Percentiles rank a stretch among this genome's conserved stretches.
These are phyloP conservation scores for Agriopis aurantiaria DNA, from an alignment of 2,888 invertebrate species.

Conservation along the genomic window DNA sequence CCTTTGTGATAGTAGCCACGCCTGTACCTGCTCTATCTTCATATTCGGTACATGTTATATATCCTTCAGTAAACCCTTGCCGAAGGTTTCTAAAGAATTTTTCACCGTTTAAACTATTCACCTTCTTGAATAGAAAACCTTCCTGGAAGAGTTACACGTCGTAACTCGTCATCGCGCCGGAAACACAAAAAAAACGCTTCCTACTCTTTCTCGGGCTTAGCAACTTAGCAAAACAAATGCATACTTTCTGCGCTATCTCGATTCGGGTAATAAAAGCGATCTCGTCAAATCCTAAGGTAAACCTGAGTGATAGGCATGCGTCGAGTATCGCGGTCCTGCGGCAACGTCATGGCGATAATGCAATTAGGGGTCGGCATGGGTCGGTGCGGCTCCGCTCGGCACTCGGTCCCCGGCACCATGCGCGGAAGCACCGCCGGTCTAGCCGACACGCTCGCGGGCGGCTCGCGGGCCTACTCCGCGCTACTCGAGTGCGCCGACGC, in stretches of 20 bases:
- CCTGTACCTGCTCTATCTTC: not conserved
- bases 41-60: not conserved
- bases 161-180: slow-evolving; percentile 3
- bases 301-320: slow-evolving; percentile 26
- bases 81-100: not conserved
- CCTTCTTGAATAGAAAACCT: not conserved
- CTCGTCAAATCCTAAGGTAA: slow-evolving; percentile 33
- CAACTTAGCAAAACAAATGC: slow-evolving; percentile 16
- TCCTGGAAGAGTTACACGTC: not conserved
- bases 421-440: slow-evolving; percentile 90
- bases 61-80: not conserved
- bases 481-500: slow-evolving; percentile 90
- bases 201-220: not conserved
- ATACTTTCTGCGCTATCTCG: slow-evolving; percentile 27
- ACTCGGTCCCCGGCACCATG: slow-evolving; percentile 73
- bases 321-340: slow-evolving; percentile 26
- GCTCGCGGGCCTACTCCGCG: slow-evolving; percentile 77
- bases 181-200: slow-evolving; percentile 6
- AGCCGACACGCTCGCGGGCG: slow-evolving; percentile 87
- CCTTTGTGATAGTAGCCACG: not conserved
- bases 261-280: slow-evolving; percentile 33
- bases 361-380: slow-evolving; percentile 65
- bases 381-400: slow-evolving; percentile 14
- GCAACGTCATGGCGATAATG: slow-evolving; percentile 73
- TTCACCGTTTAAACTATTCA: not conserved